These are phyloP conservation scores for Reticulitermes speratus DNA, from an alignment of 1,140 invertebrate species.

Conservation along the genomic window DNA sequence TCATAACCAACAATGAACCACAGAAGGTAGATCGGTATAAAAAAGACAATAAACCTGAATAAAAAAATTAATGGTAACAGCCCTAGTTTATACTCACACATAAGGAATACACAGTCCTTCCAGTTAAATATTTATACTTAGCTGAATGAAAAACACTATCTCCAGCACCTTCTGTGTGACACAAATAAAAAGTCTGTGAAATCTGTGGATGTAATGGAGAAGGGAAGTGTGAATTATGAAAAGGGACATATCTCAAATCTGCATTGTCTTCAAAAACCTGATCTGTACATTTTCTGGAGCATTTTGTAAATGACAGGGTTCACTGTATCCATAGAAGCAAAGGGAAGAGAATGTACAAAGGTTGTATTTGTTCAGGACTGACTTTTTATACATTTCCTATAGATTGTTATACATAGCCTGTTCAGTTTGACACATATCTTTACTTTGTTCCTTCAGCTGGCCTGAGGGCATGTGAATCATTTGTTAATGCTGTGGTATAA, in stretches of 20 bases:
- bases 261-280: neutral
- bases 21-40: no score
- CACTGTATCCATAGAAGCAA: neutral
- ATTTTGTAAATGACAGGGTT: neutral
- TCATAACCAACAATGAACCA: no score
- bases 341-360: neutral
- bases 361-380: neutral
- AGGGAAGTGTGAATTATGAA: neutral
- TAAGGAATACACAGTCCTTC: no score
- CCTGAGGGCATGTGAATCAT: neutral
- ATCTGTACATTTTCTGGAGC: neutral
- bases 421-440: neutral
- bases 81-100: no score
- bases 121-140: no score
- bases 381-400: constrained; percentile 9
- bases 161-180: no score
- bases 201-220: neutral
- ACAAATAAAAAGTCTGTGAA: no score
- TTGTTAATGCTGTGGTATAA: neutral
- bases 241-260: neutral
- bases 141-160: no score
- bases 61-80: no score
- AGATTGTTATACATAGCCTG: neutral
- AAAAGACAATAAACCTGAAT: no score
- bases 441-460: neutral